Conservation (phyloP, 2,113 vertebrate species). For the Lynx canadensis region DNA sequence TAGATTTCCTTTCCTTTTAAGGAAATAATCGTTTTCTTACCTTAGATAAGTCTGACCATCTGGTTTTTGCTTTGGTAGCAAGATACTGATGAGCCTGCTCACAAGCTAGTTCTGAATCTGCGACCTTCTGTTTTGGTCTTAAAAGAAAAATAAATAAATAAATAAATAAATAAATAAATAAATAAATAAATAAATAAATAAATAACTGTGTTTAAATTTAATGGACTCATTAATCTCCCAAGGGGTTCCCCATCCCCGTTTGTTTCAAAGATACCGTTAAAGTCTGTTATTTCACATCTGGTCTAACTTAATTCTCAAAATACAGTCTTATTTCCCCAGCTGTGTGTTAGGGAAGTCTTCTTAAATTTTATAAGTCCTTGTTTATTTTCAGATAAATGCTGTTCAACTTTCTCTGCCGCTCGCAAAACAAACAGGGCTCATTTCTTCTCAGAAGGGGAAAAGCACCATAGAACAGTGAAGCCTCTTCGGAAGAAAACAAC, state of each 20-base stretch:
- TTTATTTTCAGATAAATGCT: conserved; percentile 78
- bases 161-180: conserved; percentile 55
- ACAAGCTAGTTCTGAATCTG: conserved; percentile 85
- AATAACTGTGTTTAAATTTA: conserved; percentile 50
- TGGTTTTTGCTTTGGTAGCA: conserved; percentile 86
- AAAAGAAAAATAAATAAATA: conserved; percentile 67
- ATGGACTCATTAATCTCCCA: conserved; percentile 72
- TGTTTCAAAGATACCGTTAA: conserved; percentile 68
- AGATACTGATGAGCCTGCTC: conserved; percentile 90
- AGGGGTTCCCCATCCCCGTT: conserved; percentile 9
- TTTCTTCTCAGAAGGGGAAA: conserved; percentile 24
- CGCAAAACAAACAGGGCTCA: conserved; percentile 66
- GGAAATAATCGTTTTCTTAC: conserved; percentile 79
- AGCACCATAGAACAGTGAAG: conserved; percentile 55
- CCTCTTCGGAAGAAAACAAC: conserved; percentile 7
- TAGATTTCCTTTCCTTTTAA: conserved; percentile 41
- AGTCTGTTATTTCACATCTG: conserved; percentile 71
- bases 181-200: conserved; percentile 55
- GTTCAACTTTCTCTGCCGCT: conserved; percentile 69
- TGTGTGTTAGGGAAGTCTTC: conserved; percentile 59
- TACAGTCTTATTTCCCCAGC: conserved; percentile 75
- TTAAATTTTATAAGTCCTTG: conserved; percentile 75
- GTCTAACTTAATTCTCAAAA: conserved; percentile 81
- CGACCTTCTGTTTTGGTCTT: conserved; percentile 82
- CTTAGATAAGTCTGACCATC: conserved; percentile 90